Base-by-base conservation (phyloP, 1,140 invertebrate species). In the Lethrus apterus region DNA sequence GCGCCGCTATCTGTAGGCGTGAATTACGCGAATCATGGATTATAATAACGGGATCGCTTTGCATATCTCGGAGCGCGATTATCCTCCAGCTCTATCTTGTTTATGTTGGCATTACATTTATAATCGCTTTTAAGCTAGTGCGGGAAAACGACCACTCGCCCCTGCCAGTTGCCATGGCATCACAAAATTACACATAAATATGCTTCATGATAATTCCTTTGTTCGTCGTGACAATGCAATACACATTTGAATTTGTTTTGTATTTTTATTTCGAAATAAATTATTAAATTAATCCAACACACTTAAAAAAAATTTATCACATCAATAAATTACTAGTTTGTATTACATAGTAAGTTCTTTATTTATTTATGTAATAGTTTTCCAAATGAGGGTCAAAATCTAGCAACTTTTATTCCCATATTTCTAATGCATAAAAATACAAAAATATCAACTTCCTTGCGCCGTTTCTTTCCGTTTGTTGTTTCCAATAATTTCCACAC, bases 11-110 rank as follows among this genome's bases (percentile, higher is more conserved):
- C 23, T 20, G 15, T 19, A 23, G 40, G 36, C 42, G 56, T 60
- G 56, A 60, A 56, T 56, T 58, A 58, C 56, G 52, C 48, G 54
- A 54, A 57, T 60, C 60, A 60, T 56, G 59, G 60, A 61, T 63
- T 63, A 61, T 61, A 61, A 61, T 60, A 63, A 63, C 59, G 57
- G 58, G 54, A 51, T 55, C 56, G 57, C 51, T 61, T 62, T 60
- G 58, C 60, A 60, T 63, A 63, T 61, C 60, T 56, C 53, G 48
- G 52, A 43, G 29, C 24, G 33, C 51, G 57, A 60, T 60, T 59
- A 60, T 55, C 52, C 55, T 23, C 40, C 11, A 32, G 44, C 52
- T 57, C 55, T 52, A 59, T 60, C 60, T 59, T 62, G 60, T 62
- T 62, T 59, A 61, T 55, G 57, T 52, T 47, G 35, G 50, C 47